A percentile compares a stretch with the other conserved stretches of the same genome.
Conservation (phyloP, 2,113 vertebrate genomes). For the Dicerorhinus sumatrensis region DNA sequence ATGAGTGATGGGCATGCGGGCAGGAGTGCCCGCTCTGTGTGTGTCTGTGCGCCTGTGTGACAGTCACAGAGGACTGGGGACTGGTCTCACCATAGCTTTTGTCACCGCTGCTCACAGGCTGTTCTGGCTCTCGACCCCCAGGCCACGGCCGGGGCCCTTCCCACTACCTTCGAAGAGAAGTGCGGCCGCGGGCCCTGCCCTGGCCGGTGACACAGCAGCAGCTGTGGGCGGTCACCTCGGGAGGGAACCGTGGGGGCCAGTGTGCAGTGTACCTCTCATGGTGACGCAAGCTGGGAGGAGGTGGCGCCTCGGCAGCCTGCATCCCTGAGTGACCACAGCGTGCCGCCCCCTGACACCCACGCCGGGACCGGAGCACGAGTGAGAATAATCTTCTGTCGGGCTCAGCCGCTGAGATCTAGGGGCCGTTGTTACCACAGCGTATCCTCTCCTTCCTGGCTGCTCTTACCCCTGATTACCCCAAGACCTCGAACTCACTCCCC, state of each 20-base stretch:
- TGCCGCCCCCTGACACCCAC: fast-evolving
- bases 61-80: fast-evolving
- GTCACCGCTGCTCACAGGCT: background rate
- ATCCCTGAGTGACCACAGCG: fast-evolving
- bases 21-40: fast-evolving
- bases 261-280: fast-evolving
- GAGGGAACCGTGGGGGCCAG: background rate
- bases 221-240: fast-evolving
- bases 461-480: fast-evolving
- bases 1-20: fast-evolving
- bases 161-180: background rate
- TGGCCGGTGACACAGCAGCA: fast-evolving
- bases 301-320: fast-evolving
- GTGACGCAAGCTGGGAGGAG: fast-evolving
- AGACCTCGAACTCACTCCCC: background rate
- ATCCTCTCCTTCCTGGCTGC: background rate
- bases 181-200: fast-evolving
- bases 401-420: fast-evolving
- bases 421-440: fast-evolving
- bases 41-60: fast-evolving
- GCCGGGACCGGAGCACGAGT: fast-evolving
- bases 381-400: fast-evolving
- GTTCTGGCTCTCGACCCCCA: too few species aligned
- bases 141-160: fast-evolving
- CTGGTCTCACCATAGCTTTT: background rate